Evolutionary conservation across 2,113 vertebrate genomes (phyloP).

Genomic region (Nesogale talazaci): DNA sequence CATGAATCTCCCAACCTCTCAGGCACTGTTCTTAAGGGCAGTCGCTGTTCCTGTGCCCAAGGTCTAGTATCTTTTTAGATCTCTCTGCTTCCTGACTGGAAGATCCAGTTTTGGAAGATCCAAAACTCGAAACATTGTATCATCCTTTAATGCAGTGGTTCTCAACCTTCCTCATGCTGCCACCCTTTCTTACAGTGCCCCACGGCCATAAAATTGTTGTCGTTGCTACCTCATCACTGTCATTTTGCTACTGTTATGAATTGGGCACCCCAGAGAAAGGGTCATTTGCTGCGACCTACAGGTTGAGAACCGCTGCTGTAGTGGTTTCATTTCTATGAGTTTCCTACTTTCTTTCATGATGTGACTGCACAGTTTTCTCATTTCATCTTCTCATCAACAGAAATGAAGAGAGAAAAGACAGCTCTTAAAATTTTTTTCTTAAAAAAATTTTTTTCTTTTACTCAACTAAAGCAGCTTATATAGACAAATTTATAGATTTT

Average conservation of each 20-base stretch:
- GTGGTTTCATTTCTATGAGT: background rate
- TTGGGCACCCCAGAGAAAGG: too few relatives aligned
- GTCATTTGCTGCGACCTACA: too few relatives aligned
- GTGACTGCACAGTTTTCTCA: background rate
- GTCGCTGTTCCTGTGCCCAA: background rate
- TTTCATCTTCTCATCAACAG: slow-evolving; percentile 4
- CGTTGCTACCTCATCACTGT: too few relatives aligned
- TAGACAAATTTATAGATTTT: too few relatives aligned
- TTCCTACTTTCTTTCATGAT: background rate
- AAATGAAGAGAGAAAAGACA: background rate
- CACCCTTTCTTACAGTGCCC: too few relatives aligned
- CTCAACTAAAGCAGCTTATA: too few relatives aligned
- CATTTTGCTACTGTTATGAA: too few relatives aligned
- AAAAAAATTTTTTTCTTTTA: too few relatives aligned
- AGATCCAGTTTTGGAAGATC: background rate
- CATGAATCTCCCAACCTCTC: background rate
- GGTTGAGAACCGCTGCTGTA: too few relatives aligned
- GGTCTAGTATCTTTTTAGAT: background rate
- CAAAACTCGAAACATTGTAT: background rate
- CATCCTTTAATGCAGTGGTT: background rate
- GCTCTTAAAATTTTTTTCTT: background rate
- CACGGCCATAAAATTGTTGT: too few relatives aligned
- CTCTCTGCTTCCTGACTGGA: background rate
- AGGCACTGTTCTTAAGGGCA: background rate
- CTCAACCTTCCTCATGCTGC: background rate